Base-by-base conservation (phyloP, 2,113 vertebrate species). In the Bubo scandiacus region DNA sequence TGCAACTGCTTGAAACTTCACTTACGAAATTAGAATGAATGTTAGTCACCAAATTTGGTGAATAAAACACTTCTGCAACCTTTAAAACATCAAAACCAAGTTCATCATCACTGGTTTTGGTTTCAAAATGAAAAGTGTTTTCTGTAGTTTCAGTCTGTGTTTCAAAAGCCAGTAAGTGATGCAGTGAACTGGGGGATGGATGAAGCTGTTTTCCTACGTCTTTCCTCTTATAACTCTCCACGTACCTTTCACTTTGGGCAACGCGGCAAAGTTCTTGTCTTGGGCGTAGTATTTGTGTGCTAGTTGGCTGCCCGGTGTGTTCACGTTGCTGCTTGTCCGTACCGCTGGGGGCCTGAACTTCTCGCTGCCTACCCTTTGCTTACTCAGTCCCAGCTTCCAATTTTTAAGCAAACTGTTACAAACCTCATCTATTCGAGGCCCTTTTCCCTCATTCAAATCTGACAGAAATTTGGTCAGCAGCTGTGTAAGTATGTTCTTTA, bases 1-100 rank as follows among this genome's bases (percentile, higher is more conserved):
- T 47, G 29, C 25, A 73, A 6, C n/a, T 6, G 14, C 61, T 68
- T 32, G 23, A 40, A 90, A 30, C 12, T 12, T 86, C 36, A 5
- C 6, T 52, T 51, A 6, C 0, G 30, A 58, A 45, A 63, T 51
- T 0, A 34, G 10, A 40, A 13, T 5, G 16, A 65, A n/a, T 2
- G 9, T 12, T 42, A 16, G 23, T 54, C 43, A 8, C 22, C 34
- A 30, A 11, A 15, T 59, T 47, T 14, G 51, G 59, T 26, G 62
- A 79, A 67, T n/a, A 43, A 55, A 79, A 32, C 14, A 2, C 20
- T 55, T 58, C 15, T 18, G 36, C 29, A 43, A n/a, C 22, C 55
- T 47, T 51, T 38, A 27, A 38, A 52, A 10, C 15, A 6, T 23
- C 34, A 32, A 42, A 22, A 10, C 6, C 0, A 1, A 63, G 27